phyloP scores from a whole-genome alignment of 2,888 invertebrate genomes.

The Pheosia gnoma region DNA sequence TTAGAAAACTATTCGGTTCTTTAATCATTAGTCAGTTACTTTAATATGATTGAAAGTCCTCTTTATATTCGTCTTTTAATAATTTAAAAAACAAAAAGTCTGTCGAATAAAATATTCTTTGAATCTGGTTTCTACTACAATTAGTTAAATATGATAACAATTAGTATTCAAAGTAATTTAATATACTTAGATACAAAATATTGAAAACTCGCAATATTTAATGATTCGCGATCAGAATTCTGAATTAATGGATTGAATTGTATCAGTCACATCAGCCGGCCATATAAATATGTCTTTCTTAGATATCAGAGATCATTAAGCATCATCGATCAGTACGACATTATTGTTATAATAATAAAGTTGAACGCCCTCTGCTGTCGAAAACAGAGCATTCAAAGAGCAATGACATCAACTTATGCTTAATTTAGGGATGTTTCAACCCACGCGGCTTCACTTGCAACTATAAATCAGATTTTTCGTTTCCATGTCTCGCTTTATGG shows the following conservation, averaged over 20 bases:
- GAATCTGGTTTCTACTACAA: too few relatives aligned
- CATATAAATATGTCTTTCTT: slow-evolving; percentile 30
- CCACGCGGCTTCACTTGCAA: slow-evolving; percentile 24
- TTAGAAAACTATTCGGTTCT: background rate
- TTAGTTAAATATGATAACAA: too few relatives aligned
- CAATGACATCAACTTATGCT: slow-evolving; percentile 44
- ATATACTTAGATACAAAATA: too few relatives aligned
- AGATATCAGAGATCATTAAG: slow-evolving; percentile 20
- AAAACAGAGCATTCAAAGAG: slow-evolving; percentile 26
- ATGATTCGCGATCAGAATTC: slow-evolving; percentile 17
- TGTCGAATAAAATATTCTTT: too few relatives aligned
- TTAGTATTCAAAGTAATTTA: too few relatives aligned
- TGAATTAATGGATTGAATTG: slow-evolving; percentile 32
- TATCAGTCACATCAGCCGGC: slow-evolving; percentile 33
- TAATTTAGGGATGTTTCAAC: slow-evolving; percentile 44
- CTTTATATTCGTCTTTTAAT: too few relatives aligned
- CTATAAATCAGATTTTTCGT: slow-evolving; percentile 16
- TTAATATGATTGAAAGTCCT: too few relatives aligned
- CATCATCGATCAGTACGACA: slow-evolving; percentile 47
- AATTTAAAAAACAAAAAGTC: too few relatives aligned
- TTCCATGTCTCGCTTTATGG: background rate
- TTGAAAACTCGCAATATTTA: background rate
- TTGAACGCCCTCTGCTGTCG: slow-evolving; percentile 50
- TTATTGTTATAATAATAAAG: slow-evolving; percentile 40
- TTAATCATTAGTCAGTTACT: background rate